Evolutionary conservation across 2,113 vertebrate genomes (phyloP).

Genomic region (Parotia lawesii): DNA sequence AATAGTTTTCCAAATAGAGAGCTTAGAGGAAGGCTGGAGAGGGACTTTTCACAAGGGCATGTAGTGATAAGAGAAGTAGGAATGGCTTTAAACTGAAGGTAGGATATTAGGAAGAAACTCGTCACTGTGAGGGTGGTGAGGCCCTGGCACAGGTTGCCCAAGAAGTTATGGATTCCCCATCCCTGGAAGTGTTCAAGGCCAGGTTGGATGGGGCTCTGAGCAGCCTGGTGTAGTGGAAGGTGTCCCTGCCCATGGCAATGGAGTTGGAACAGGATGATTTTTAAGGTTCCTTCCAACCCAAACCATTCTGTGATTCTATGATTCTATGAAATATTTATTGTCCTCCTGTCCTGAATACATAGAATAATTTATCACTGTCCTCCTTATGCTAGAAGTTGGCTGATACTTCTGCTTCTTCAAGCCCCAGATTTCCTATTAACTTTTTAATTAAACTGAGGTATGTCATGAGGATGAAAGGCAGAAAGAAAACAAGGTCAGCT

Average conservation of each 20-base stretch:
- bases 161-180: not conserved
- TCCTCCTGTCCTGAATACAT: not conserved
- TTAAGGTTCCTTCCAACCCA: not conserved
- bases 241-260: not conserved
- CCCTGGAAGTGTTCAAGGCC: not conserved
- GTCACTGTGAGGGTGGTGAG: not conserved
- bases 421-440: not conserved
- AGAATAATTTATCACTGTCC: not conserved
- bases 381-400: not conserved
- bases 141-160: not conserved
- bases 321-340: not conserved
- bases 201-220: not conserved
- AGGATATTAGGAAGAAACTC: not conserved
- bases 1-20: not conserved
- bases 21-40: not conserved
- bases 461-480: not conserved
- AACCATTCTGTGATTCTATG: not conserved
- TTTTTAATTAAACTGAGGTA: not conserved
- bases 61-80: not conserved
- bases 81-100: not conserved
- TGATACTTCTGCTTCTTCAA: not conserved
- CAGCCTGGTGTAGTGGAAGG: too few relatives aligned
- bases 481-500: not conserved
- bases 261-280: not conserved
- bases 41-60: not conserved